A percentile compares a stretch with the other conserved stretches of the same genome.
These are phyloP conservation scores for Panulirus ornatus DNA, from an alignment of 1,140 invertebrate species.

Conservation along the genomic window DNA sequence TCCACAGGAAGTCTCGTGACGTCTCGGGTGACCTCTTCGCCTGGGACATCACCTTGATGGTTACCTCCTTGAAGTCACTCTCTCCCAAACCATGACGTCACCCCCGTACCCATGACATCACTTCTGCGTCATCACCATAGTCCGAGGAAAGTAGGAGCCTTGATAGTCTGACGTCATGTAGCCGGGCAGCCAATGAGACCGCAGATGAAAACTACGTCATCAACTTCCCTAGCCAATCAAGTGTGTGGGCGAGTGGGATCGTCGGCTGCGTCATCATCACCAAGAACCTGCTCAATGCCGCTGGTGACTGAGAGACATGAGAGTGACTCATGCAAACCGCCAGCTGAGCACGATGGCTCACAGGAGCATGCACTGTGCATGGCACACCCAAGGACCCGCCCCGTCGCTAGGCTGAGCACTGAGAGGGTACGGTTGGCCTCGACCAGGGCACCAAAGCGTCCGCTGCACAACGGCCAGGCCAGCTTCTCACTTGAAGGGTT, in stretches of 20 bases:
- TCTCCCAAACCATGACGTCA: background rate
- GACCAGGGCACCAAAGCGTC: background rate
- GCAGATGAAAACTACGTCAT: background rate
- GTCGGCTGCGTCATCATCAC: background rate
- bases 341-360: background rate
- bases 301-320: too few species aligned
- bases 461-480: background rate
- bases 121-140: background rate
- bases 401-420: background rate
- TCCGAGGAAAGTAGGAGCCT: background rate
- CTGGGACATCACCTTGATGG: too few species aligned
- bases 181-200: too few species aligned
- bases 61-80: background rate
- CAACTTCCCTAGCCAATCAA: background rate
- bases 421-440: background rate
- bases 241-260: background rate
- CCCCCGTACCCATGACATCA: conserved; percentile 9
- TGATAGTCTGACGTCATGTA: background rate
- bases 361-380: background rate
- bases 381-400: background rate
- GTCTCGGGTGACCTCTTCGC: too few species aligned
- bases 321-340: too few species aligned
- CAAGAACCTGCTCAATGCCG: too few species aligned
- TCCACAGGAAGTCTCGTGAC: too few species aligned
- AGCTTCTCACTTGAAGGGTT: conserved; percentile 4